phyloP scores from a whole-genome alignment of 1,140 invertebrate species.

The Drosophila gunungcola region DNA sequence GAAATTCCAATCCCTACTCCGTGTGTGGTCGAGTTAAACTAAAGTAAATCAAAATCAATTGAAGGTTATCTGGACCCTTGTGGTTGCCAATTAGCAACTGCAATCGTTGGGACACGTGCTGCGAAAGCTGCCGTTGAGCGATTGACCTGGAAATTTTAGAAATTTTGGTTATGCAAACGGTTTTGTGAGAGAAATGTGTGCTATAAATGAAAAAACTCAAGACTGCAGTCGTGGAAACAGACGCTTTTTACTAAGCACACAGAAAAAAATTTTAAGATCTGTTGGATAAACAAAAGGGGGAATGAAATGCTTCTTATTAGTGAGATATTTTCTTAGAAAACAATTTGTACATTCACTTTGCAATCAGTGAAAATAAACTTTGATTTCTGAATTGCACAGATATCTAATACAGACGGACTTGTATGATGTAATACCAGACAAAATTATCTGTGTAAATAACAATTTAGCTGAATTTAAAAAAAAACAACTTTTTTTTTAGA shows the following conservation, averaged over 20 bases:
- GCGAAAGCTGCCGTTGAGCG: neutral
- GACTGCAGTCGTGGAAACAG: conserved; percentile 29
- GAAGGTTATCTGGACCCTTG: conserved; percentile 14
- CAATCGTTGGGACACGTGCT: conserved; percentile 21
- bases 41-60: conserved; percentile 69
- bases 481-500: too few relatives aligned
- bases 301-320: too few relatives aligned
- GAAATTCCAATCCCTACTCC: conserved; percentile 14
- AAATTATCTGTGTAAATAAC: too few relatives aligned
- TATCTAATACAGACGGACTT: too few relatives aligned
- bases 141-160: conserved; percentile 30
- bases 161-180: conserved; percentile 75
- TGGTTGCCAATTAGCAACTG: conserved; percentile 14
- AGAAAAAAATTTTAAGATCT: neutral
- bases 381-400: too few relatives aligned
- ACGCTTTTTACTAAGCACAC: conserved; percentile 1
- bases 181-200: conserved; percentile 34
- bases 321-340: too few relatives aligned
- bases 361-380: too few relatives aligned
- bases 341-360: too few relatives aligned
- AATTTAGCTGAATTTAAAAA: too few relatives aligned
- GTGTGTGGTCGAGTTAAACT: conserved; percentile 4
- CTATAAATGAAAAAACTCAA: conserved; percentile 22
- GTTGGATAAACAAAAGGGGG: neutral
- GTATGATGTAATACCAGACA: too few relatives aligned